Evolutionary conservation across 1,140 invertebrate genomes (phyloP).

Genomic region (Hypsibius dujardini): DNA sequence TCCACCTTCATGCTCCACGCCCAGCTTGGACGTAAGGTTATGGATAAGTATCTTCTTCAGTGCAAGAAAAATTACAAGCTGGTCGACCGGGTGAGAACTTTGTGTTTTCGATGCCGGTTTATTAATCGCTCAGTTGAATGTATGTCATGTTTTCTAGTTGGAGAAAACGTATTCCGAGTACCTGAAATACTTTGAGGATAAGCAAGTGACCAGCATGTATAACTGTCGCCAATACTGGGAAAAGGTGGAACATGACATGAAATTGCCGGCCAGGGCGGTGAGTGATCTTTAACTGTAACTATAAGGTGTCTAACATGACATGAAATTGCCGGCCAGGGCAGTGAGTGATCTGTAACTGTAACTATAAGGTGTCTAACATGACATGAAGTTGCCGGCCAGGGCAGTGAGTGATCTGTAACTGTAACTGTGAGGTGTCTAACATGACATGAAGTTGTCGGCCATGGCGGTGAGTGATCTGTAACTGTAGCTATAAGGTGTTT

Average conservation of each 20-base stretch:
- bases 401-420: too few relatives aligned
- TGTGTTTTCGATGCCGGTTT: background rate
- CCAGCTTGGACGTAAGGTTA: slow-evolving; percentile 47
- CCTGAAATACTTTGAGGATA: slow-evolving; percentile 46
- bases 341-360: too few relatives aligned
- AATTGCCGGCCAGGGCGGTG: background rate
- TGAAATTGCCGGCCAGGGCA: too few relatives aligned
- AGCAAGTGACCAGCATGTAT: slow-evolving; percentile 27
- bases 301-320: too few relatives aligned
- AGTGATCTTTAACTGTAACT: too few relatives aligned
- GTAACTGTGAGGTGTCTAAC: too few relatives aligned
- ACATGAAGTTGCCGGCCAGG: background rate
- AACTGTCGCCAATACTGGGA: slow-evolving; percentile 59
- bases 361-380: too few relatives aligned
- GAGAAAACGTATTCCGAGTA: slow-evolving; percentile 48
- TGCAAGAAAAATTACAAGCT: slow-evolving; percentile 37
- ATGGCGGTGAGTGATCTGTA: too few relatives aligned
- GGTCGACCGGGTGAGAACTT: slow-evolving; percentile 24
- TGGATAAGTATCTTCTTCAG: slow-evolving; percentile 44
- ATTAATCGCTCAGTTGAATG: slow-evolving; percentile 36
- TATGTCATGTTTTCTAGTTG: slow-evolving; percentile 45
- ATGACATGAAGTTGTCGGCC: too few relatives aligned
- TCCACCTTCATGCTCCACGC: slow-evolving; percentile 44
- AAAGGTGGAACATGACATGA: slow-evolving; percentile 29
- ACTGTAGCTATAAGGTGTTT: too few relatives aligned